Evolutionary conservation across 2,888 invertebrate genomes (phyloP).

Genomic region (Pyrrhia umbra): DNA sequence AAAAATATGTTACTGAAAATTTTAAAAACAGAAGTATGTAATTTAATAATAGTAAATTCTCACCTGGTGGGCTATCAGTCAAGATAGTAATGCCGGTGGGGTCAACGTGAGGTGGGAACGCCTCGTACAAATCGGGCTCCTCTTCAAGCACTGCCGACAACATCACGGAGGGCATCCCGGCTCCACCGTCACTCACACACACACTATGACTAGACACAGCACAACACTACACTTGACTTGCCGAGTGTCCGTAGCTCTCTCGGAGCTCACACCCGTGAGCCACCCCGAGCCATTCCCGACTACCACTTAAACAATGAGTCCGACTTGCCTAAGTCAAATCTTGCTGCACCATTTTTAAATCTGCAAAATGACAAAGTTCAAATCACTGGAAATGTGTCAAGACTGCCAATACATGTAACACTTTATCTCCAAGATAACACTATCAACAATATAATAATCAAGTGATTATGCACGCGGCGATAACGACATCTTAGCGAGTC

Average conservation of each 20-base stretch:
- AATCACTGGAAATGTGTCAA: slow-evolving; percentile 74
- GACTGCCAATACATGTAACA: slow-evolving; percentile 69
- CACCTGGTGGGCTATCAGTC: slow-evolving; percentile 91
- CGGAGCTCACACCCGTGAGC: slow-evolving; percentile 83
- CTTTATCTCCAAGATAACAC: slow-evolving; percentile 72
- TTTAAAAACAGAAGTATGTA: neutral
- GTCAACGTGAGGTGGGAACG: slow-evolving; percentile 95
- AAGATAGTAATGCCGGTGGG: slow-evolving; percentile 94
- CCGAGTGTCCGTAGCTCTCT: slow-evolving; percentile 75
- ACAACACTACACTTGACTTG: slow-evolving; percentile 83
- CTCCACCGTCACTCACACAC: slow-evolving; percentile 76
- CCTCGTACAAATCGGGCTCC: slow-evolving; percentile 94
- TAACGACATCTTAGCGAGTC: slow-evolving; percentile 71
- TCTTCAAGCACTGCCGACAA: slow-evolving; percentile 94
- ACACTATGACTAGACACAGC: slow-evolving; percentile 84
- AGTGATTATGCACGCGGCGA: slow-evolving; percentile 72
- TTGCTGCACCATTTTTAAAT: slow-evolving; percentile 90
- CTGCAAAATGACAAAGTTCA: slow-evolving; percentile 80
- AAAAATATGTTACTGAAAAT: neutral
- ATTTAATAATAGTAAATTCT: slow-evolving; percentile 37
- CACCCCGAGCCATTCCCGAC: slow-evolving; percentile 80
- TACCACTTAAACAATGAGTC: slow-evolving; percentile 71
- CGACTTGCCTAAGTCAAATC: slow-evolving; percentile 87
- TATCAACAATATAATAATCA: slow-evolving; percentile 75
- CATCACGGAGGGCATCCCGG: slow-evolving; percentile 92